A percentile compares a stretch with the other conserved stretches of the same genome.
These are phyloP conservation scores for Pseudolaguvia tuberculata DNA, from an alignment of 2,113 vertebrate species.

Conservation along the genomic window DNA sequence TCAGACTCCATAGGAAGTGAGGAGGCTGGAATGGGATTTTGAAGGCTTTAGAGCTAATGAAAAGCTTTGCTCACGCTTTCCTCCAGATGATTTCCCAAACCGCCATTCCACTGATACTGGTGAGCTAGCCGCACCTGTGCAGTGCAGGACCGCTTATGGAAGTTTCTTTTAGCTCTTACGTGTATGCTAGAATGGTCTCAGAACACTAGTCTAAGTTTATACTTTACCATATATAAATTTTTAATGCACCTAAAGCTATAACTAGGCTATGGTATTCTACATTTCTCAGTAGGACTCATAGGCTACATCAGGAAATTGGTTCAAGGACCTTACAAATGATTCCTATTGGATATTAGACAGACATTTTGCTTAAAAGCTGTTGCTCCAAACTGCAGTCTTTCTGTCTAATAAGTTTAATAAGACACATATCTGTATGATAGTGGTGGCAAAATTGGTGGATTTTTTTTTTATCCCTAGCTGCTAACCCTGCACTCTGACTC, in stretches of 20 bases:
- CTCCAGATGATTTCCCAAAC: slow-evolving; percentile 47
- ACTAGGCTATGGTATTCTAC: not conserved
- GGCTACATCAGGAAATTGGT: slow-evolving; percentile 23
- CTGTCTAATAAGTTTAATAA: slow-evolving; percentile 24
- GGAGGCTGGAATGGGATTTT: slow-evolving; percentile 47
- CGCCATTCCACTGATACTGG: slow-evolving; percentile 26
- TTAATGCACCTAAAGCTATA: slow-evolving; percentile 1
- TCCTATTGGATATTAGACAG: not conserved
- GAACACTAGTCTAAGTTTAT: not conserved
- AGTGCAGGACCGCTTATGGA: slow-evolving; percentile 11
- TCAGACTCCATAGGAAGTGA: slow-evolving; percentile 38
- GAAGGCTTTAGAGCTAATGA: slow-evolving; percentile 44
- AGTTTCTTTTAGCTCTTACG: slow-evolving; percentile 27
- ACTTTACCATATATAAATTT: not conserved
- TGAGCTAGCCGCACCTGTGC: slow-evolving; percentile 18
- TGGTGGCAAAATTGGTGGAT: no score
- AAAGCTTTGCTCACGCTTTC: slow-evolving; percentile 42
- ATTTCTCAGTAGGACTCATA: not conserved
- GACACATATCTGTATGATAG: slow-evolving; percentile 1
- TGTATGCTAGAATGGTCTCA: slow-evolving; percentile 22
- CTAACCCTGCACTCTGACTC: no score
- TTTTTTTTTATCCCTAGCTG: no score
- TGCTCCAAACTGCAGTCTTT: slow-evolving; percentile 5
- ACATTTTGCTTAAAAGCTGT: slow-evolving; percentile 7
- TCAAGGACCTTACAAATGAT: slow-evolving; percentile 28